These are phyloP conservation scores for Bettongia penicillata DNA, from an alignment of 2,113 vertebrate species.

Conservation along the genomic window DNA sequence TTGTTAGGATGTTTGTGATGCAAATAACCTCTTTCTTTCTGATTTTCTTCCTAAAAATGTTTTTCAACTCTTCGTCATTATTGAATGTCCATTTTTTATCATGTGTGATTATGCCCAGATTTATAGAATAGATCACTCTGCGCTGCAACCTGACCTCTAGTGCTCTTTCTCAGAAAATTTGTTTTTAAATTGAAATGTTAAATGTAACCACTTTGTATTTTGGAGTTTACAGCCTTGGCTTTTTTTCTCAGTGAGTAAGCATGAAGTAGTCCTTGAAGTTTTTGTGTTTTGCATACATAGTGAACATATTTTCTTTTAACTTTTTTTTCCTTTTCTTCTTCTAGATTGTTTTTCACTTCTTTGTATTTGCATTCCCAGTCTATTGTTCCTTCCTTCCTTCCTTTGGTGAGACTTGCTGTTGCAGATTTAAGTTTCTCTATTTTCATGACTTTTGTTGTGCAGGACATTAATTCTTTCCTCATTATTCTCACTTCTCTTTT, in stretches of 20 bases:
- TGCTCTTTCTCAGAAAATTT: neutral
- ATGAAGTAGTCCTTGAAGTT: neutral
- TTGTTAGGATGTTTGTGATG: too few species aligned
- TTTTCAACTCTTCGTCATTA: too few species aligned
- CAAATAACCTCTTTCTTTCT: too few species aligned
- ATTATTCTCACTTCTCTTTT: neutral
- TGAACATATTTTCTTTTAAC: neutral
- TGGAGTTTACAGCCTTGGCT: neutral
- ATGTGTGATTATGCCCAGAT: too few species aligned
- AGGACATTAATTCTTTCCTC: neutral
- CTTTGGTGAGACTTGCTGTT: neutral
- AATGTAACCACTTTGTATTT: neutral
- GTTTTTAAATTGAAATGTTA: neutral
- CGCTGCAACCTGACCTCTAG: neutral
- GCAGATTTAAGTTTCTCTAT: neutral
- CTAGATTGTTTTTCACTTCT: neutral
- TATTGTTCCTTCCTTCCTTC: neutral
- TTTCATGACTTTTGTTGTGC: neutral
- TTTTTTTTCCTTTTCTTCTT: neutral
- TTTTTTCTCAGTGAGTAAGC: neutral
- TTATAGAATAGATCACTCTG: too few species aligned
- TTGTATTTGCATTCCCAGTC: neutral
- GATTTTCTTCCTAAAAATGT: too few species aligned
- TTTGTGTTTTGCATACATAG: neutral
- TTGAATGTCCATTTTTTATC: too few species aligned